These are phyloP conservation scores for Glareola pratincola DNA, from an alignment of 2,113 vertebrate genomes.

Conservation along the genomic window DNA sequence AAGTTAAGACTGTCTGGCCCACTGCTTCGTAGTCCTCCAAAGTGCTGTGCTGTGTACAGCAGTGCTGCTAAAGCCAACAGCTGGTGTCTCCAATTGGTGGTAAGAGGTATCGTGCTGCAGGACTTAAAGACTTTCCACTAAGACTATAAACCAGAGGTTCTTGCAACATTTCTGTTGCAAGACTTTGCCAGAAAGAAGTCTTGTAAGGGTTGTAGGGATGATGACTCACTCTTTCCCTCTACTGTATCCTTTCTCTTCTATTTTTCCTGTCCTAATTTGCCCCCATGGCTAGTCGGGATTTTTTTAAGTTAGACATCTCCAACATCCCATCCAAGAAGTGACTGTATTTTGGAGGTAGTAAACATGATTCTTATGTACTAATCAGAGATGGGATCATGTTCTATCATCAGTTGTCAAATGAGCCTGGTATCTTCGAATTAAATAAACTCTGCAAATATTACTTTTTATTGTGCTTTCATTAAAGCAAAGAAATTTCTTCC, in stretches of 20 bases:
- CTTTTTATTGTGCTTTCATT: constrained; percentile 39
- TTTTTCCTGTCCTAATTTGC: not conserved
- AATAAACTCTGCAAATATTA: constrained; percentile 37
- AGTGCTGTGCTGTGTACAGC: not conserved
- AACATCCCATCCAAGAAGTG: not conserved
- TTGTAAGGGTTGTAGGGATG: not conserved
- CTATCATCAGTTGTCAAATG: not conserved
- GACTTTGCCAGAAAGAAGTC: not conserved
- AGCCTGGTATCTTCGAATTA: constrained; percentile 21
- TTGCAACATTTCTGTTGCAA: not conserved
- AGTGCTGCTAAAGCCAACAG: not conserved
- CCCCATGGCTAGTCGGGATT: not conserved
- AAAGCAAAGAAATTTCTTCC: constrained; percentile 13
- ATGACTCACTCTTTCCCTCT: not conserved
- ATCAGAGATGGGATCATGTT: not conserved
- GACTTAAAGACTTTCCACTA: not conserved
- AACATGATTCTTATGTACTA: not conserved
- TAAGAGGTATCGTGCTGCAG: not conserved
- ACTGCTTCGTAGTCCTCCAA: accelerated
- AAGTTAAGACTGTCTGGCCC: not conserved
- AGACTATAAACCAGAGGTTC: not conserved
- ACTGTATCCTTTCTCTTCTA: not conserved
- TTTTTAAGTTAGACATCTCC: not conserved
- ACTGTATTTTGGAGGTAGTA: not conserved
- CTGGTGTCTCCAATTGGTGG: not conserved